phyloP scores from a whole-genome alignment of 2,888 invertebrate species.

The Drosophila neoperkinsi region DNA sequence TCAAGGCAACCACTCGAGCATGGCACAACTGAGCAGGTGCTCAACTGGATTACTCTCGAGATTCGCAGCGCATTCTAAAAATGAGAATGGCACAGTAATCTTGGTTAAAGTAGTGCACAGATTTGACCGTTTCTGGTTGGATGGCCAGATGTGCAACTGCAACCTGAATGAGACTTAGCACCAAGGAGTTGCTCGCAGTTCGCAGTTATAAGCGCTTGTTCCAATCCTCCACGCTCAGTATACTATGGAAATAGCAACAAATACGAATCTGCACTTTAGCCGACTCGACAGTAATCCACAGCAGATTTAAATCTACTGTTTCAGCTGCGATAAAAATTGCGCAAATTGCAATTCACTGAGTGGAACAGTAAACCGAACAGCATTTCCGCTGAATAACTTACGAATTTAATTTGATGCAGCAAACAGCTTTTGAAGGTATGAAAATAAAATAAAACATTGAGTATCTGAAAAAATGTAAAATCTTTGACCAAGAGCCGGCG shows the following conservation, averaged over 20 bases:
- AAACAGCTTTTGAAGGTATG: not conserved
- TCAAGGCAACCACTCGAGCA: not conserved
- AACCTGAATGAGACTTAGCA: not conserved
- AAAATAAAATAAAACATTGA: not conserved
- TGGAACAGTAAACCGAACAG: not conserved
- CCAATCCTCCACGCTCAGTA: not conserved
- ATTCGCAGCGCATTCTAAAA: not conserved
- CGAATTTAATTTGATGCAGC: not conserved
- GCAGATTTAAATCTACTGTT: not conserved
- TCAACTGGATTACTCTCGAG: not conserved
- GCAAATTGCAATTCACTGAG: conserved; percentile 1
- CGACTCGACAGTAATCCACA: not conserved
- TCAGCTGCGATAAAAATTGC: not conserved
- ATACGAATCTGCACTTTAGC: not conserved
- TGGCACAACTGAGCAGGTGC: not conserved
- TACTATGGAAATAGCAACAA: not conserved
- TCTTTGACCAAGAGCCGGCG: not conserved
- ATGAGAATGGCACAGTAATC: not conserved
- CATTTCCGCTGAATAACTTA: not conserved
- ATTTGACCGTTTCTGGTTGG: not conserved
- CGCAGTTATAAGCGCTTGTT: not conserved
- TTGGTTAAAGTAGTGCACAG: not conserved
- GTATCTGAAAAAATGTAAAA: not conserved
- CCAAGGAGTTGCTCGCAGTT: not conserved
- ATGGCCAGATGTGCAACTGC: not conserved